A percentile compares a stretch with the other conserved stretches of the same genome.
Conservation (phyloP, 2,888 invertebrate genomes). For the Chrysina gloriosa region DNA sequence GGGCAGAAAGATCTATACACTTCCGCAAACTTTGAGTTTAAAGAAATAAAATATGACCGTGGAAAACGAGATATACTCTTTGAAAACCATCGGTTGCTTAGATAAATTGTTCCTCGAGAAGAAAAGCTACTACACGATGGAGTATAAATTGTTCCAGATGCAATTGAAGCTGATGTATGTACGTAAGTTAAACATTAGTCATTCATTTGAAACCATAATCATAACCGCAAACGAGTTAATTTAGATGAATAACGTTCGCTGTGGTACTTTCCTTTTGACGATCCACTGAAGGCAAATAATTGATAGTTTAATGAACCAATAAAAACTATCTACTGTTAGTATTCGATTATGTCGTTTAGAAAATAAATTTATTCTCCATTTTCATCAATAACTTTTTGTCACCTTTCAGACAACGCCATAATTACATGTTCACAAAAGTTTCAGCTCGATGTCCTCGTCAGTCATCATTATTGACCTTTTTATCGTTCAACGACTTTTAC, state of each 20-base stretch:
- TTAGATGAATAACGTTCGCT: slow-evolving; percentile 7
- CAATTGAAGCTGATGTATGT: slow-evolving; percentile 48
- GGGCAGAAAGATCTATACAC: slow-evolving; percentile 9
- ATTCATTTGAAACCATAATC: background rate
- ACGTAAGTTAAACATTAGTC: background rate
- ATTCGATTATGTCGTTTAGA: too few relatives aligned
- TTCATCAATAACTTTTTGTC: background rate
- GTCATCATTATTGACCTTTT: too few relatives aligned
- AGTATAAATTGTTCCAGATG: slow-evolving; percentile 46
- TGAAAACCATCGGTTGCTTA: slow-evolving; percentile 44
- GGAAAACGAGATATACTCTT: slow-evolving; percentile 39
- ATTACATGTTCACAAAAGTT: background rate
- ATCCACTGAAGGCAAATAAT: background rate
- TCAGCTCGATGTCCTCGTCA: too few relatives aligned
- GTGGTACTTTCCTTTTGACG: background rate
- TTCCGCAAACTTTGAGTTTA: background rate
- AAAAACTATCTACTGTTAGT: too few relatives aligned
- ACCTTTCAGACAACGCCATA: background rate
- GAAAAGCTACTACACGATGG: slow-evolving; percentile 47
- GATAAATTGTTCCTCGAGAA: slow-evolving; percentile 48
- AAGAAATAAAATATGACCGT: background rate
- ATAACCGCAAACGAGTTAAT: background rate
- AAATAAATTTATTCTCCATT: too few relatives aligned
- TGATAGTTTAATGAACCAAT: too few relatives aligned
- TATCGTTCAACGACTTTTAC: too few relatives aligned